phyloP scores from a whole-genome alignment of 1,140 invertebrate species.

The Drosophila lacteicornis region DNA sequence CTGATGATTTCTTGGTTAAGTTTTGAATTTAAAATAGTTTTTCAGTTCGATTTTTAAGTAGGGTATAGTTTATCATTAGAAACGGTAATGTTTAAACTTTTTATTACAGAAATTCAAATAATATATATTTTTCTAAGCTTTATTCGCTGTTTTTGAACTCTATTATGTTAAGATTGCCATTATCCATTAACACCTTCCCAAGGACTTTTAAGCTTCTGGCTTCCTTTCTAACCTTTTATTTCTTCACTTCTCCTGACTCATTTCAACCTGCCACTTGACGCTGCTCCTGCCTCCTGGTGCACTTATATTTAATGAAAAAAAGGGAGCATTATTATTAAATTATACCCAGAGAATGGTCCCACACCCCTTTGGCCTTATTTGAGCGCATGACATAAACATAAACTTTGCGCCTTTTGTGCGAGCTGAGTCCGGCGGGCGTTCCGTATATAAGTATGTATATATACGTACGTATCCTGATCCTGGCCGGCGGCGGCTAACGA shows the following conservation, averaged over 20 bases:
- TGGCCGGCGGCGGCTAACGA: slow-evolving; percentile 57
- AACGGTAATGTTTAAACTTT: no score
- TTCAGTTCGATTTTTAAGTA: background rate
- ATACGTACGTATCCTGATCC: slow-evolving; percentile 51
- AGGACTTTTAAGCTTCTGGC: background rate
- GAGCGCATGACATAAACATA: slow-evolving; percentile 77
- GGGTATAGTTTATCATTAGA: background rate
- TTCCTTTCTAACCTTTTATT: slow-evolving; percentile 10
- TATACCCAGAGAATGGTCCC: slow-evolving; percentile 31
- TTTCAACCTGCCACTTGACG: slow-evolving; percentile 41
- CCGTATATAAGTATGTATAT: slow-evolving; percentile 19
- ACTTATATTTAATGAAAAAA: slow-evolving; percentile 78
- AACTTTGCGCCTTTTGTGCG: slow-evolving; percentile 79
- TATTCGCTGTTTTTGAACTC: background rate
- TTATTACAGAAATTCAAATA: no score
- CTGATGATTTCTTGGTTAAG: background rate
- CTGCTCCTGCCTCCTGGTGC: slow-evolving; percentile 18
- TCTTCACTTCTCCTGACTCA: background rate
- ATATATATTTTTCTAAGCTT: no score
- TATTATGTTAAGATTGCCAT: background rate
- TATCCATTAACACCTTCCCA: background rate
- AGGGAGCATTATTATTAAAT: slow-evolving; percentile 75
- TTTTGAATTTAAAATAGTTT: slow-evolving; percentile 3
- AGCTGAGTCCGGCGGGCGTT: slow-evolving; percentile 53
- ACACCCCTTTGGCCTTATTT: slow-evolving; percentile 22